Percentiles rank a stretch among this genome's conserved stretches.
Evolutionary conservation across 2,113 vertebrate species (phyloP).

Genomic region (Empidonax traillii): DNA sequence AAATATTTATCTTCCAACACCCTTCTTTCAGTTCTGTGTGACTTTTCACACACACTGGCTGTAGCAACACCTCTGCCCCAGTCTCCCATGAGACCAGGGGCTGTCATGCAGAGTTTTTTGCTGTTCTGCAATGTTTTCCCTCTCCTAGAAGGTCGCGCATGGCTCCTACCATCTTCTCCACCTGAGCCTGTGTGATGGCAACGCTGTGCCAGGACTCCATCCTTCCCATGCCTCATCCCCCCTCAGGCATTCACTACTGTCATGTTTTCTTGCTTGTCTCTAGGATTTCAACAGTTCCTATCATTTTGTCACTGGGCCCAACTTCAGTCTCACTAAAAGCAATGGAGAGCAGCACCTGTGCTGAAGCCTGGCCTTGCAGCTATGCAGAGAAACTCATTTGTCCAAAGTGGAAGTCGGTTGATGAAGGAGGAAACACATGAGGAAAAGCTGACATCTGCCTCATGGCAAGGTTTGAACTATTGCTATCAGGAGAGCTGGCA

Average conservation of each 20-base stretch:
- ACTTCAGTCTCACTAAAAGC: not conserved
- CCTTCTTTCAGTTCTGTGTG: not conserved
- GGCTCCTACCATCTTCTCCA: not conserved
- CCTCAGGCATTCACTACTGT: not conserved
- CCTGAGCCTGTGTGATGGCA: accelerated
- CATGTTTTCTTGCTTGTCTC: not conserved
- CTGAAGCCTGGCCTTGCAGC: not conserved
- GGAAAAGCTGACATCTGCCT: not conserved
- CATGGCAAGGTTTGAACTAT: not conserved
- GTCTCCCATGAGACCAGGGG: accelerated
- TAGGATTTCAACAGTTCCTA: not conserved
- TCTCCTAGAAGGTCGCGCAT: not conserved
- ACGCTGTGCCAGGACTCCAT: accelerated
- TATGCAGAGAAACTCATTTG: accelerated
- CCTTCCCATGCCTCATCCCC: not conserved
- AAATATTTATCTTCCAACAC: not conserved
- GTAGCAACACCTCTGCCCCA: not conserved
- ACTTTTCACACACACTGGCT: accelerated
- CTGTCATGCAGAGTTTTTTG: not conserved
- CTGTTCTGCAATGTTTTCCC: not conserved
- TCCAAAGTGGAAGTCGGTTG: not conserved
- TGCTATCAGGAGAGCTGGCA: not conserved
- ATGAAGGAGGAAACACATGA: not conserved
- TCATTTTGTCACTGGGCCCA: not conserved
- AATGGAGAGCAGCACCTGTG: not conserved